Conservation (phyloP, 2,888 invertebrate species). For the Drosophila helvetica region DNA sequence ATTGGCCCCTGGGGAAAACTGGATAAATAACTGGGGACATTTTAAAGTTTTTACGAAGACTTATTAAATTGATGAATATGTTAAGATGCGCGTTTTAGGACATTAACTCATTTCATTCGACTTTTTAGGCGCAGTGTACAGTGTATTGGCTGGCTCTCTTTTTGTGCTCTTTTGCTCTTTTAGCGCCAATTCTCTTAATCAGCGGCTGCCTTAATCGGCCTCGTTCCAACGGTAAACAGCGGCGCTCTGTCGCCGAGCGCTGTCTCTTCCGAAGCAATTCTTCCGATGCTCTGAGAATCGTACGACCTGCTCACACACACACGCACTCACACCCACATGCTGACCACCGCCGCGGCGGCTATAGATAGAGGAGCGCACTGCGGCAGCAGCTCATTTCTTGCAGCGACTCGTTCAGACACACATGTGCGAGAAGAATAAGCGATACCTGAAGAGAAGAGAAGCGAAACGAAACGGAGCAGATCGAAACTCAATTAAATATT, state of each 20-base stretch:
- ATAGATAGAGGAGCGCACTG: slow-evolving; percentile 71
- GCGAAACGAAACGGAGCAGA: slow-evolving; percentile 24
- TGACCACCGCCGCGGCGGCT: slow-evolving; percentile 42
- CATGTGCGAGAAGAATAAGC: slow-evolving; percentile 20
- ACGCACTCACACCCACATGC: background rate
- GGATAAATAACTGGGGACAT: background rate
- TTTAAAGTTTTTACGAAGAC: background rate
- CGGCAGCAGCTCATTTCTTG: slow-evolving; percentile 75
- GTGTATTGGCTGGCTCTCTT: slow-evolving; percentile 19
- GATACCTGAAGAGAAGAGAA: background rate
- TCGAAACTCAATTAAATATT: slow-evolving; percentile 24
- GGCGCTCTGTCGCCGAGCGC: background rate
- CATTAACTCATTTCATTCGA: background rate
- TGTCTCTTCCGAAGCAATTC: background rate
- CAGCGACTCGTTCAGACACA: slow-evolving; percentile 73
- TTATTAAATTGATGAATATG: background rate
- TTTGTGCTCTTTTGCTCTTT: slow-evolving; percentile 4
- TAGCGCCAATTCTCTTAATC: slow-evolving; percentile 36
- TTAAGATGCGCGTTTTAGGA: background rate
- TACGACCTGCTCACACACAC: slow-evolving; percentile 17
- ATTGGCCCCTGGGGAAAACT: background rate
- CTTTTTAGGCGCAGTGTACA: slow-evolving; percentile 17
- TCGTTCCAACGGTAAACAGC: slow-evolving; percentile 9
- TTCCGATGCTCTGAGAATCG: slow-evolving; percentile 3
- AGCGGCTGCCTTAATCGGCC: slow-evolving; percentile 1